phyloP scores from a whole-genome alignment of 1,140 invertebrate species.

The Battus philenor region DNA sequence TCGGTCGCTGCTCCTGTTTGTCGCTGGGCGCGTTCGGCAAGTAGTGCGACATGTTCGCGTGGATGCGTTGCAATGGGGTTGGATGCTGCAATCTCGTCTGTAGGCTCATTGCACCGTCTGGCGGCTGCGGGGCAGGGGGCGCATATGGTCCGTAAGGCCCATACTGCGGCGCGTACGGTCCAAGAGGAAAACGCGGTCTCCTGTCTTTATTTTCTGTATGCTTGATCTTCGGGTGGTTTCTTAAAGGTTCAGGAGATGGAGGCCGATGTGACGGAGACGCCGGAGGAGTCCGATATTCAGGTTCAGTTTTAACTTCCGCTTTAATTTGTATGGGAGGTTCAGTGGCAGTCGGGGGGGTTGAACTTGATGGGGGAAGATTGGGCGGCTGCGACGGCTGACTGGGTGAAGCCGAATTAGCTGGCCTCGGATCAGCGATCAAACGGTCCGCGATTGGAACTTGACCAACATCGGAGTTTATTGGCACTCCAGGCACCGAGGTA shows the following conservation, averaged over 20 bases:
- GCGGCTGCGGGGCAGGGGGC: slow-evolving; percentile 26
- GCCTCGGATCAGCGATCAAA: not conserved
- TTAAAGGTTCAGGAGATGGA: slow-evolving; percentile 38
- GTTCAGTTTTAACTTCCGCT: slow-evolving; percentile 58
- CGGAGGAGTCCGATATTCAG: slow-evolving; percentile 47
- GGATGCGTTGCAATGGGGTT: slow-evolving; percentile 22
- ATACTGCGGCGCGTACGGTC: slow-evolving; percentile 68
- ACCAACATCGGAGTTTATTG: not conserved
- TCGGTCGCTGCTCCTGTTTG: slow-evolving; percentile 27
- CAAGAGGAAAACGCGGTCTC: slow-evolving; percentile 54
- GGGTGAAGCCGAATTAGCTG: not conserved
- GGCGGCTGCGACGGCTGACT: slow-evolving; percentile 2
- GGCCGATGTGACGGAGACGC: slow-evolving; percentile 33
- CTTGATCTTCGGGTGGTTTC: slow-evolving; percentile 58
- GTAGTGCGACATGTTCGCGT: slow-evolving; percentile 35
- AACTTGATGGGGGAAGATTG: slow-evolving; percentile 12
- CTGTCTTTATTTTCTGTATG: slow-evolving; percentile 61
- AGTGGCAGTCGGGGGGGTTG: slow-evolving; percentile 16
- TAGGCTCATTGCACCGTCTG: slow-evolving; percentile 18
- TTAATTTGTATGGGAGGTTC: slow-evolving; percentile 49
- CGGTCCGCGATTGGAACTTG: not conserved
- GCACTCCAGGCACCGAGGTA: not conserved
- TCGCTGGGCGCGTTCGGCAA: slow-evolving; percentile 6
- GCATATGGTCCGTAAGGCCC: slow-evolving; percentile 66
- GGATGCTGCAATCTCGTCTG: slow-evolving; percentile 26